Evolutionary conservation across 37 sponge, comb jelly and placozoan species (phyloP), one percentile per base, ranked within the genome.

Genomic region (Tethya wilhelma): DNA sequence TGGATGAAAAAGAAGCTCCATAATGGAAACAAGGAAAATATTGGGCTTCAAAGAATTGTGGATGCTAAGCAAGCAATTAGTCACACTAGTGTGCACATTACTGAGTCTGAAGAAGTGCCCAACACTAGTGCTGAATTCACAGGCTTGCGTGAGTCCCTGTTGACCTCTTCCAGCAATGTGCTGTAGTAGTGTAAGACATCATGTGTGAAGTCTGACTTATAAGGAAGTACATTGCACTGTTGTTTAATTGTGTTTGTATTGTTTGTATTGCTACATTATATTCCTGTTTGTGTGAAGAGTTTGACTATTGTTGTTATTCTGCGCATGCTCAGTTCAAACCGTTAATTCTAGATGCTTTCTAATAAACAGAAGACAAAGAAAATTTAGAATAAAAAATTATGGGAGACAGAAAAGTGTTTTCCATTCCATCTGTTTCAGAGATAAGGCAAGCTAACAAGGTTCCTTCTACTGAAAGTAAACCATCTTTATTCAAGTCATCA

Each of bases 341-440:
- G 53, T 14, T 9, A 49, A 49, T 49, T 49, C 9, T 49, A 49
- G 53, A 19, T 19, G 9, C 53, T 49, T 9, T 14, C 14, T 14
- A 19, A 19, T 49, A 19, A 19, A 49, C 14, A 49, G 14, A 14
- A 49, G 14, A 49, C 53, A 14, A 19, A 14, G 14, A 49, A 49
- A 19, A 49, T 49, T 49, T 9, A 49, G 14, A 49, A 19, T 19
- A 49, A 49, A 49, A 36, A 20, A 34, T 4, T 34, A 36, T 36
- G 39, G 37, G 9, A 67, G 19, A 36, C 12, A 40, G 26, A 26
- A 38, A 40, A 38, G 40, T 8, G 23, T 77, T 77, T 30, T 31
- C 78, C 64, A 77, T 77, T 22, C 78, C 78, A 22, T 44, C 78
- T 30, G 44, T 77, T 43, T 20, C 44, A 11, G 78, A 77, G 29